A percentile compares a stretch with the other conserved stretches of the same genome.
phyloP scores from a whole-genome alignment of 2,797 vertebrate species.

The Peromyscus attwateri region DNA sequence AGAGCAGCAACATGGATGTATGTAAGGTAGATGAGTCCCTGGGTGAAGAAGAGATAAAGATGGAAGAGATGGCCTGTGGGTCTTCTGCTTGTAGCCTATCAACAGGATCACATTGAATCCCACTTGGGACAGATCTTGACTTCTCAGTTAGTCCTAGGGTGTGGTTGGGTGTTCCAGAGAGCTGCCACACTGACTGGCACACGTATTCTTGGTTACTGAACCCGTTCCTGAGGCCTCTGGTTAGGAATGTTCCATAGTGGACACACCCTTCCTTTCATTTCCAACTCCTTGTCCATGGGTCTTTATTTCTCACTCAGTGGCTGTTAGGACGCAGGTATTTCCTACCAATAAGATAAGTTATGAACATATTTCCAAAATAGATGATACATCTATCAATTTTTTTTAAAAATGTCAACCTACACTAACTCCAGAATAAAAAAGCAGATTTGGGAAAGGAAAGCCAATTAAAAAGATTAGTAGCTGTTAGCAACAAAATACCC shows the following conservation, averaged over 20 bases:
- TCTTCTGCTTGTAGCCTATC: neutral
- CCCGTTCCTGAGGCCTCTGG: neutral
- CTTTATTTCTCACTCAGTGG: neutral
- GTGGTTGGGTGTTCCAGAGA: neutral
- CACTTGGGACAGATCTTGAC: accelerated
- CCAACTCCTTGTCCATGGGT: neutral
- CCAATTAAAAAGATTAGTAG: neutral
- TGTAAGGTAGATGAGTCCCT: accelerated
- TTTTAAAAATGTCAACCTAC: neutral
- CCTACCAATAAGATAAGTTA: conserved; percentile 10
- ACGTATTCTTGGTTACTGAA: neutral
- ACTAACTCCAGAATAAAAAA: neutral
- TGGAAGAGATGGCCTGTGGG: accelerated
- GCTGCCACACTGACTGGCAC: neutral
- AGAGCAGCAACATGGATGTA: neutral
- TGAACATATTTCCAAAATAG: neutral
- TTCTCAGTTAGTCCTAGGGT: neutral
- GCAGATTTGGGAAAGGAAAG: neutral
- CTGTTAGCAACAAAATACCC: neutral
- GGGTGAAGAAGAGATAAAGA: neutral
- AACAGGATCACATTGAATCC: neutral
- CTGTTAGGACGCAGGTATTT: neutral
- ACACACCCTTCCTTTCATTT: neutral
- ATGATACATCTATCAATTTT: neutral
- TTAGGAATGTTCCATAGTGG: neutral